Conservation (phyloP, 2,797 vertebrate genomes). For the Hydrophis major region DNA sequence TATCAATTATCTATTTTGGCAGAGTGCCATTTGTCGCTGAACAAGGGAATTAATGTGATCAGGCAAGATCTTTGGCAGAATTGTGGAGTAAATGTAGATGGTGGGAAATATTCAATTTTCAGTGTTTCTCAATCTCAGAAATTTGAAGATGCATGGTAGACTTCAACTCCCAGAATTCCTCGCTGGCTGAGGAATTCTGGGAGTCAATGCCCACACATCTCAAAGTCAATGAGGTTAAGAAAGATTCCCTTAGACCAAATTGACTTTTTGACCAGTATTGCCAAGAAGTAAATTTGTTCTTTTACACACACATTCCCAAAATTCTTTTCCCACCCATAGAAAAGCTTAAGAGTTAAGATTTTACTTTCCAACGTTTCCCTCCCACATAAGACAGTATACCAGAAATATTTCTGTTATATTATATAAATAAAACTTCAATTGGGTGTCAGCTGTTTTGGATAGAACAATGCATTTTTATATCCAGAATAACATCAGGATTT, state of each 20-base stretch:
- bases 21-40: not conserved
- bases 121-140: not conserved
- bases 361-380: not conserved
- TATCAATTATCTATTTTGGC: not conserved
- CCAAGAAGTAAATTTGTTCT: not conserved
- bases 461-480: not conserved
- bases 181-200: not conserved
- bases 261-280: not conserved
- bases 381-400: not conserved
- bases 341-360: not conserved
- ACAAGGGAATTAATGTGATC: not conserved
- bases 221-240: not conserved
- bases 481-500: not conserved
- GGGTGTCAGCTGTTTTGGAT: not conserved
- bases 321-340: not conserved
- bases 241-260: not conserved
- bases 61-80: not conserved
- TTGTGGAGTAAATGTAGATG: not conserved
- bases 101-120: not conserved
- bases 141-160: not conserved
- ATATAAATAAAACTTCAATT: not conserved
- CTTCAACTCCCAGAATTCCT: not conserved
- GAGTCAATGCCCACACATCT: not conserved
- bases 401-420: not conserved
- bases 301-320: not conserved